Evolutionary conservation across 2,888 invertebrate genomes (phyloP).

Genomic region (Eupeodes latifasciatus): DNA sequence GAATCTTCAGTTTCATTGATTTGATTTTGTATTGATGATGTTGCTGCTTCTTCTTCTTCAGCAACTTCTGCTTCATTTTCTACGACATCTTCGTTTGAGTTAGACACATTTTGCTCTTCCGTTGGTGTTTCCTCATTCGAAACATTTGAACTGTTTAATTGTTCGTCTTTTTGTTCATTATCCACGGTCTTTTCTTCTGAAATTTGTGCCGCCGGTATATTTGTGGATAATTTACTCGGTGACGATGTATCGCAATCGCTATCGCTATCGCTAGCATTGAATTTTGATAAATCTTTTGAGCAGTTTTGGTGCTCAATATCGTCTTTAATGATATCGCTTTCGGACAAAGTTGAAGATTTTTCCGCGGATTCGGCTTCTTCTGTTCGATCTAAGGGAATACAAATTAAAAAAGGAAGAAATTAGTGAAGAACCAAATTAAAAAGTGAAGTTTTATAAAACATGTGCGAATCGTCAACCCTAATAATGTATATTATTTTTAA

Average conservation of each 20-base stretch:
- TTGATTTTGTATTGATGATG: not conserved
- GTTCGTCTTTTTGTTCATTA: not conserved
- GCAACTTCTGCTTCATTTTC: no score
- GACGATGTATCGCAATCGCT: not conserved
- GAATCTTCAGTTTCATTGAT: not conserved
- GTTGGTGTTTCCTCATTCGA: not conserved
- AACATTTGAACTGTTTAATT: not conserved
- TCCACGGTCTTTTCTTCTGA: not conserved
- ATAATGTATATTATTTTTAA: no score
- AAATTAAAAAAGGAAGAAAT: not conserved
- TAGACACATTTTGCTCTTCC: not conserved
- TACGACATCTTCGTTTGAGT: not conserved
- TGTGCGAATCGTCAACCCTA: no score
- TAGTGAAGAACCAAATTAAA: not conserved
- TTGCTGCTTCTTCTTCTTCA: not conserved
- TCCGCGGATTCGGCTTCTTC: not conserved
- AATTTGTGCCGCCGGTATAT: not conserved
- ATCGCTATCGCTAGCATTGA: not conserved
- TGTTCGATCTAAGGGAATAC: slow-evolving; percentile 1
- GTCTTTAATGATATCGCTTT: not conserved
- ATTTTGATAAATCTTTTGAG: not conserved
- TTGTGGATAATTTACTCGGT: slow-evolving; percentile 17
- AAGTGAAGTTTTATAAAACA: no score
- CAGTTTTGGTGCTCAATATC: not conserved
- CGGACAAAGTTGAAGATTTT: slow-evolving; percentile 18